Evolutionary conservation across 2,797 vertebrate genomes (phyloP), one percentile per base, ranked within the genome.

Genomic region (Rhynchonycteris naso): DNA sequence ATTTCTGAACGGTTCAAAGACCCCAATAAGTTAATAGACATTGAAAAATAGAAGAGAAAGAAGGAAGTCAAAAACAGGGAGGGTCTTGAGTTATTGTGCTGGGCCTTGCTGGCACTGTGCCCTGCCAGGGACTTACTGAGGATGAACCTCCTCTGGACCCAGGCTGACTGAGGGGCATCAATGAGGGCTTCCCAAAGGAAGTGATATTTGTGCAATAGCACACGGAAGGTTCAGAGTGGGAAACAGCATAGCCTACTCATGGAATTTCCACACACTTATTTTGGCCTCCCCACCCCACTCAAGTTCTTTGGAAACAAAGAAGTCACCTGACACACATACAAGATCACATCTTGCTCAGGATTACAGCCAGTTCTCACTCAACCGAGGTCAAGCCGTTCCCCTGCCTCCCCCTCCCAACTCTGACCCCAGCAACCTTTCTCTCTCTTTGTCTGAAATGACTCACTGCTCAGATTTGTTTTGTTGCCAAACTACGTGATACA

Each of bases 401-500:
- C 68, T 43, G 43, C 11, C 66, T 2, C 65, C 14, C 33, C 66
- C 22, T 21, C 68, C 38, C 21, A 21, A 71, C 68, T 63, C 13
- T 79, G 69, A 87, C 47, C 59, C 69, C 54, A 71, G 66, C 65
- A 83, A 54, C 43, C 26, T 79, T 90, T 68, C 89, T 56, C 47
- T 75, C 61, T 90, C 61, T 75, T 52, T 66, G 74, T 58, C 52
- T 13, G 21, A 35, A 50, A 82, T 92, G 80, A 94, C 69, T 81
- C 93, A 85, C 18, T 85, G 21, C 2, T 79, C 22, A 69, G 58
- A 30, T 30, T 26, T 63, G 82, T 88, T 96, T 91, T 82, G 68
- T 93, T 93, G 93, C 87, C 81, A 76, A 59, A 84, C n/a, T 69
- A 74, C 43, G 33, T 52, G 43, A 94, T 15, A 93, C 22, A 72